These are phyloP conservation scores for Drosophila rufa DNA, from an alignment of 1,140 invertebrate species.

Conservation along the genomic window DNA sequence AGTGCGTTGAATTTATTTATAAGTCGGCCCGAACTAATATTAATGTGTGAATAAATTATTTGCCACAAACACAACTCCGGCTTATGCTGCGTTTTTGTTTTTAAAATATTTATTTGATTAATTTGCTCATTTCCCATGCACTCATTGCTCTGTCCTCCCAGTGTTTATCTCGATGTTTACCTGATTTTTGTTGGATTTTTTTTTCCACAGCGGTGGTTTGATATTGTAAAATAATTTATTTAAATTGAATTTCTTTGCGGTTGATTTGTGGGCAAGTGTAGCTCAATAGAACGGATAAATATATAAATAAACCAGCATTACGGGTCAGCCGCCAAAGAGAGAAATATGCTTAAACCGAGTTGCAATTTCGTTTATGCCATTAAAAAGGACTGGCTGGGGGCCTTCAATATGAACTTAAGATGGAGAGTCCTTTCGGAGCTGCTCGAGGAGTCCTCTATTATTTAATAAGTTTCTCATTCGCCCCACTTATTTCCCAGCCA, in stretches of 20 bases:
- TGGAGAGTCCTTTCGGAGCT: constrained; percentile 14
- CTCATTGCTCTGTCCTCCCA: neutral
- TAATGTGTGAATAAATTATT: constrained; percentile 67
- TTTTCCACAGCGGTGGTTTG: constrained; percentile 31
- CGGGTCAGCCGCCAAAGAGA: constrained; percentile 19
- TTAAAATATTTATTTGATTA: constrained; percentile 68
- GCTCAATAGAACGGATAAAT: constrained; percentile 29
- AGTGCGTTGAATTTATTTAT: constrained; percentile 27
- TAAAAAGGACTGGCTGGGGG: constrained; percentile 10
- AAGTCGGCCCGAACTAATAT: constrained; percentile 36
- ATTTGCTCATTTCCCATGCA: constrained; percentile 41
- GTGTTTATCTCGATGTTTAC: constrained; percentile 24
- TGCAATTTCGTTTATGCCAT: constrained; percentile 27
- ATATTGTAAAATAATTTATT: constrained; percentile 65
- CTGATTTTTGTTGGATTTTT: constrained; percentile 26
- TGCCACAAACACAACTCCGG: constrained; percentile 50
- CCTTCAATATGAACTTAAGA: constrained; percentile 27
- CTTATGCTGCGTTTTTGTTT: constrained; percentile 27
- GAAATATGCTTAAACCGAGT: neutral
- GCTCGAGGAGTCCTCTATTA: constrained; percentile 28
- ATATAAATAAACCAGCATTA: constrained; percentile 26
- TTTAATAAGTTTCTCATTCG: constrained; percentile 51
- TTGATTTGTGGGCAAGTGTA: constrained; percentile 45
- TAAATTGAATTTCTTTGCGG: constrained; percentile 61
- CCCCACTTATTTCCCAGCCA: constrained; percentile 21